Evolutionary conservation across 2,888 invertebrate genomes (phyloP), one percentile per base, ranked within the genome.

Genomic region (Belgica antarctica): DNA sequence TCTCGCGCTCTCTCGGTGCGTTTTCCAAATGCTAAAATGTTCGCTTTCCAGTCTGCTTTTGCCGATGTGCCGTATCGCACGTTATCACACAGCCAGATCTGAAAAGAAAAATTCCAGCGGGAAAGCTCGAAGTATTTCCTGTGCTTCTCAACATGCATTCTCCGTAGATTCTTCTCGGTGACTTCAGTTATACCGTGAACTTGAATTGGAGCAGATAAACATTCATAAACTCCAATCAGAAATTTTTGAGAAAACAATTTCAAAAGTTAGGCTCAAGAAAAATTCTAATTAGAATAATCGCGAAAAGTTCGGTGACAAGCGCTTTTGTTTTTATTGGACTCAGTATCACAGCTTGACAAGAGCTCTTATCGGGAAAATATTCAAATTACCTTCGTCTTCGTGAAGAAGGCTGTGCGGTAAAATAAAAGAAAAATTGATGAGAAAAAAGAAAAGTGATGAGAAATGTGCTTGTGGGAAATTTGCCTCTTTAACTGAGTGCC

Each of bases 151-250:
- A 15, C 25, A 34, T 46, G 25, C 46, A 65, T 25, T 46, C 36
- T n/a, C n/a, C 10, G 63, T 25, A 22, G 31, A 41, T 46, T 65
- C 46, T 41, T 57, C 57, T 68, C n/a, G 22, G 52, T 4, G 28
- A 28, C 22, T 68, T 57, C 57, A 68, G 68, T 68, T 57, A 57
- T 31, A 68, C 34, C 57, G 68, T 31, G 68, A 68, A 68, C 57
- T 68, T 68, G 57, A 34, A 34, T n/a, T 27, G 31, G 34, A 22
- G 57, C 28, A 68, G 68, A 68, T 68, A 52, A 68, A 57, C 27
- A 15, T 31, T 57, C 24, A 31, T 24, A 28, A 31, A 65, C 25
- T 65, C 31, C 19, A 63, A 41, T 41, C 2, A 41, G 41, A 31
- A 10, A 31, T 7, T 10, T 15, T 3, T 41, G 41, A n/a, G 31